Evolutionary conservation across 2,113 vertebrate genomes (phyloP).

Genomic region (Nannospalax galili): DNA sequence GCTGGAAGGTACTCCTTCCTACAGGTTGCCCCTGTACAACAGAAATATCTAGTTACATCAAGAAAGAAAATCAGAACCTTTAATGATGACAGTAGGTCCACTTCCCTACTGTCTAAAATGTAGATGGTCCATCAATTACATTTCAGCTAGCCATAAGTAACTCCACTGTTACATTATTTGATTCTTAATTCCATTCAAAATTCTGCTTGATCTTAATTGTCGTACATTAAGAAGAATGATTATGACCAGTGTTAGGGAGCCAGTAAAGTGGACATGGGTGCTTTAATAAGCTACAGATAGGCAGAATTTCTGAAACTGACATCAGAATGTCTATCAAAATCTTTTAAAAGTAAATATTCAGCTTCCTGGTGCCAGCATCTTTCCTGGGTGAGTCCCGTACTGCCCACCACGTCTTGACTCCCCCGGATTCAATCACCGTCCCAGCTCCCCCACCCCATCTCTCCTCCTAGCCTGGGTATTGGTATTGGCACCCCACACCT

Average conservation of each 20-base stretch:
- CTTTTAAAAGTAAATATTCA: constrained; percentile 15
- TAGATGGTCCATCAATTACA: not conserved
- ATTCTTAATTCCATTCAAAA: not conserved
- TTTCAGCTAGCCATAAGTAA: not conserved
- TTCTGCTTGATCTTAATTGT: not conserved
- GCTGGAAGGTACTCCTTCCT: not conserved
- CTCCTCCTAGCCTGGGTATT: too few species aligned
- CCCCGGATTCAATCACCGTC: too few species aligned
- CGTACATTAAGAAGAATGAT: constrained; percentile 28
- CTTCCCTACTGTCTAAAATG: not conserved
- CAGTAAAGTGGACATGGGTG: not conserved
- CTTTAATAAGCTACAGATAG: not conserved
- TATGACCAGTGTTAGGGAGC: not conserved
- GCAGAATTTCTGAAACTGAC: not conserved
- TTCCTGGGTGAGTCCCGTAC: too few species aligned
- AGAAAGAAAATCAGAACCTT: constrained; percentile 26
- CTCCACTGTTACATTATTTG: not conserved
- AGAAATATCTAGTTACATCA: not conserved
- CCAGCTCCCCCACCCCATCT: too few species aligned
- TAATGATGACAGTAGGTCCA: not conserved
- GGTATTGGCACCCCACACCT: too few species aligned
- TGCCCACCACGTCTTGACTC: too few species aligned
- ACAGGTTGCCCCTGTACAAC: not conserved
- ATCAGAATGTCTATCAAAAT: not conserved
- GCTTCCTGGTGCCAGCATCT: too few species aligned